Base-by-base conservation (phyloP, 2,797 vertebrate species). In the Sebastes reedi region DNA sequence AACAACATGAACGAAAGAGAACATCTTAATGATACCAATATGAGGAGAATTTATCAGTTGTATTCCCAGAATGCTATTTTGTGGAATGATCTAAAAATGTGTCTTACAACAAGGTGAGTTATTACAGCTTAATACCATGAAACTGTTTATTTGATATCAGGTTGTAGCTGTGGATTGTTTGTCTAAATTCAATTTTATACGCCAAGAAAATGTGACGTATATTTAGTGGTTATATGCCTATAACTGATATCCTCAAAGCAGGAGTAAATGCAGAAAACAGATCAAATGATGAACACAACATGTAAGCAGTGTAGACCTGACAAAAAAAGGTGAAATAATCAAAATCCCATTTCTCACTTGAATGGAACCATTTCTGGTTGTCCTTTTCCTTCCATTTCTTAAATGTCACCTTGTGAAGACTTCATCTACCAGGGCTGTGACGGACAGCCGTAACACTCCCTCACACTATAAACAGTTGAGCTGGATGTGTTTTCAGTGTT, bases 401-500 rank as follows among this genome's bases (percentile, higher is more conserved):
- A 82, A 90, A 89, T 82, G 89, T 82, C 87, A 86, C 20, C 2
- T 16, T 20, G 3, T 30, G 14, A 68, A 66, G 46, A 46, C 67
- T 36, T 50, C 18, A 56, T 61, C 56, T 29, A 52, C 36, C 42
- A 20, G 65, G 8, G 6, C 77, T 64, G 27, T 14, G 16, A 14
- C 54, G 10, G 29, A 46, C 20, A 77, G 36, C 5, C 2, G 3
- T 10, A 32, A 34, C 39, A 16, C 42, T 46, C 11, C 65, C 11
- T 59, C 30, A 67, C 8, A 55, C 52, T 5, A 36, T 9, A 52
- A 34, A 29, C 32, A 4, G 11, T n/a, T 34, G 42, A 52, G 32
- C 22, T 54, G 24, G 22, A 7, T 11, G 24, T 22, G 24, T 30
- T 58, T 46, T 25, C 12, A 66, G 24, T 13, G 39, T 30, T 6